phyloP scores from a whole-genome alignment of 2,797 vertebrate genomes.

The Propithecus deckenii region DNA sequence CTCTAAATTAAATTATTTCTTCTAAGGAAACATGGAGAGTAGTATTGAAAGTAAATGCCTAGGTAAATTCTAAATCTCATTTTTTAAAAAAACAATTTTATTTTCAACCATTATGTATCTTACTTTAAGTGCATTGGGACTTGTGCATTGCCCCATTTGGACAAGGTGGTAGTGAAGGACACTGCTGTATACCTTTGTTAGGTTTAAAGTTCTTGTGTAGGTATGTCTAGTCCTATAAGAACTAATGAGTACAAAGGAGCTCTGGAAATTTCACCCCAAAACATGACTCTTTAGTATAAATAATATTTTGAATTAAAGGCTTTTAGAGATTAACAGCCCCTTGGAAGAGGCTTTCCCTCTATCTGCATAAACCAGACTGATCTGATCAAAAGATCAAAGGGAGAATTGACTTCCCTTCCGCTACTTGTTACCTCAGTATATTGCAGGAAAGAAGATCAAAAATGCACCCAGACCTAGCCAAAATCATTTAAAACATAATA shows the following conservation, averaged over 20 bases:
- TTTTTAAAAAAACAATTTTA: not conserved
- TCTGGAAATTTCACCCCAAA: too few relatives aligned
- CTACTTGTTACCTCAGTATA: too few relatives aligned
- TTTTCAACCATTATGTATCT: not conserved
- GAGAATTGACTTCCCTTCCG: too few relatives aligned
- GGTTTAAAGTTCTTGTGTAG: not conserved
- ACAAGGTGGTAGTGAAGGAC: not conserved
- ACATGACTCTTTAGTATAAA: too few relatives aligned
- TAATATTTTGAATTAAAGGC: too few relatives aligned
- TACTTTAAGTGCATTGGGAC: not conserved
- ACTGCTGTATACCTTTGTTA: not conserved
- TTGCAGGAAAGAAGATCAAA: too few relatives aligned
- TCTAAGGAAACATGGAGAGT: not conserved
- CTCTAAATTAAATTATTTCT: slow-evolving; percentile 4
- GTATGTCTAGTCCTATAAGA: not conserved
- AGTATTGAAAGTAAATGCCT: not conserved
- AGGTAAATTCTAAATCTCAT: not conserved
- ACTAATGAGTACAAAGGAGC: not conserved
- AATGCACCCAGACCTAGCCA: too few relatives aligned
- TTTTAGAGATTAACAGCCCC: too few relatives aligned
- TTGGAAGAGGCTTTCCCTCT: too few relatives aligned
- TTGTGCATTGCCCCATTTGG: not conserved
- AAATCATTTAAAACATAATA: too few relatives aligned
- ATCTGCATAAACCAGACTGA: too few relatives aligned
- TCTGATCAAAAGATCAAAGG: too few relatives aligned